A percentile compares a stretch with the other conserved stretches of the same genome.
phyloP scores from a whole-genome alignment of 2,113 vertebrate genomes.

The Serinus canaria region DNA sequence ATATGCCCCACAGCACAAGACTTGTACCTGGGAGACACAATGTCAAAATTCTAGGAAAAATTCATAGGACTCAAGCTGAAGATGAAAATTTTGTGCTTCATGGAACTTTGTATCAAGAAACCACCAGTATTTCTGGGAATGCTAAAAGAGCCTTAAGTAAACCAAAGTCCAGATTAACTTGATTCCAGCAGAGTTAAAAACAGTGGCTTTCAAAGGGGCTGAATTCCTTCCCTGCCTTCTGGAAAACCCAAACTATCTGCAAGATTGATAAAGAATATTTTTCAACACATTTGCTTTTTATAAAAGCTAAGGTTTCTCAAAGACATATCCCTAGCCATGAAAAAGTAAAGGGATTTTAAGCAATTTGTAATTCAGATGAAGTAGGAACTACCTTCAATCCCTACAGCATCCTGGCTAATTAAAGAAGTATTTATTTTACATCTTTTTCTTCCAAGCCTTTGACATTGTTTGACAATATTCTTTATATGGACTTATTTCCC shows the following conservation, averaged over 20 bases:
- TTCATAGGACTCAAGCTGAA: neutral
- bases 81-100: neutral
- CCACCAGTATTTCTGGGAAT: neutral
- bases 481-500: neutral
- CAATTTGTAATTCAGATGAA: neutral
- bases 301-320: neutral
- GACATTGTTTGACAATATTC: neutral
- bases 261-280: neutral
- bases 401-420: neutral
- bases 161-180: neutral
- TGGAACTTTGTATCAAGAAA: neutral
- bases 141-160: neutral
- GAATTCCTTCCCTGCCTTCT: neutral
- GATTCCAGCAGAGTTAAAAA: neutral
- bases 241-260: neutral
- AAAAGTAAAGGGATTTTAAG: neutral
- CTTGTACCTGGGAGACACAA: neutral
- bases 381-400: neutral
- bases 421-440: neutral
- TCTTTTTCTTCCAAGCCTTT: neutral
- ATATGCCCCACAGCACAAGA: neutral
- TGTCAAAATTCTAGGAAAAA: neutral
- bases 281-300: neutral
- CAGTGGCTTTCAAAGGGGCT: neutral
- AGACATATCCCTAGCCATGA: neutral